Conservation (phyloP, 2,113 vertebrate species). For the Lota lota region DNA sequence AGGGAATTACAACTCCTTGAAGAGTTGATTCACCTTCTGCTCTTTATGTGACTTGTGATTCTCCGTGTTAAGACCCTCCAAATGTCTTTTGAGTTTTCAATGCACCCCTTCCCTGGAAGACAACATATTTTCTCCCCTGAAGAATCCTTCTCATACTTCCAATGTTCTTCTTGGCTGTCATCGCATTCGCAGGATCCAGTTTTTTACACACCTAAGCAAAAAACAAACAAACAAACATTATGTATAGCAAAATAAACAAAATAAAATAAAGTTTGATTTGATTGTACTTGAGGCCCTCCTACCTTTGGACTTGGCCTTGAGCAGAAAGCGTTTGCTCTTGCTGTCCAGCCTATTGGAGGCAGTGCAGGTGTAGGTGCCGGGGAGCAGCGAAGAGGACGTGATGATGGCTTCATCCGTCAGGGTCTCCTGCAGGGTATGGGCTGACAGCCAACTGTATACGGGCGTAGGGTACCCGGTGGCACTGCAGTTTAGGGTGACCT, state of each 20-base stretch:
- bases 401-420: conserved; percentile 49
- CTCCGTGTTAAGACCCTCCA: background rate
- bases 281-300: background rate
- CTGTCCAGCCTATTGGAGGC: conserved; percentile 65
- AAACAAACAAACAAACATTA: conserved; percentile 19
- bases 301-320: conserved; percentile 63
- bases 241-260: conserved; percentile 6
- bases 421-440: conserved; percentile 29
- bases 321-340: conserved; percentile 67
- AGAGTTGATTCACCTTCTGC: too few relatives aligned
- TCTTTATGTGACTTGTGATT: background rate
- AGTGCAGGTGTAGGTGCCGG: conserved; percentile 68
- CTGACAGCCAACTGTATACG: conserved; percentile 63
- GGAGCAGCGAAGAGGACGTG: conserved; percentile 53
- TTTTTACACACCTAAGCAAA: conserved; percentile 49
- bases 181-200: background rate
- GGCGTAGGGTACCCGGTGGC: conserved; percentile 64
- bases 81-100: conserved; percentile 21
- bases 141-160: too few relatives aligned
- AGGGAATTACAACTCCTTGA: too few relatives aligned
- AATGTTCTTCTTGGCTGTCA: too few relatives aligned
- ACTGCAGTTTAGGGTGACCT: conserved; percentile 63
- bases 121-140: conserved; percentile 23
- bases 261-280: too few relatives aligned
- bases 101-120: conserved; percentile 17